Evolutionary conservation across 2,797 vertebrate genomes (phyloP).

Genomic region (Danio albolineatus): DNA sequence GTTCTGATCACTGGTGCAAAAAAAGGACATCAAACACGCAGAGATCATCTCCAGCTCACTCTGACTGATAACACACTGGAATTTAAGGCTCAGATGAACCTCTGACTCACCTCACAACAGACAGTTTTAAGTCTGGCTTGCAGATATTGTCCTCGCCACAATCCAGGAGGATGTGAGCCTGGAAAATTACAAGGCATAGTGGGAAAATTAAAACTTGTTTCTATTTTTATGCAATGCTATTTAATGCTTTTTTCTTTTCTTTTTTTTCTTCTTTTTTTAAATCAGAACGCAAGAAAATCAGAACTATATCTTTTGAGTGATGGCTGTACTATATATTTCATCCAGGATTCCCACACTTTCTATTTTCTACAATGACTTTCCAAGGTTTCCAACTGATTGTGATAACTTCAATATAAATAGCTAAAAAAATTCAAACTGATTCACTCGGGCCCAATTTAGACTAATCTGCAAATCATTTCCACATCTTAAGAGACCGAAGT

Average conservation of each 20-base stretch:
- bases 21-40: not conserved
- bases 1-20: slow-evolving; percentile 83
- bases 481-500: not conserved
- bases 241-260: not conserved
- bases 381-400: not conserved
- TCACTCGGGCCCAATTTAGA: not conserved
- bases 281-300: not conserved
- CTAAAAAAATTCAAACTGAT: not conserved
- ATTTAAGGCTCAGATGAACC: not conserved
- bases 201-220: not conserved
- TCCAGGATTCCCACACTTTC: not conserved
- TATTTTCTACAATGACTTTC: not conserved
- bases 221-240: not conserved
- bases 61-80: slow-evolving; percentile 1
- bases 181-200: slow-evolving; percentile 4
- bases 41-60: slow-evolving; percentile 13
- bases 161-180: slow-evolving; percentile 95
- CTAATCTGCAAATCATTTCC: not conserved
- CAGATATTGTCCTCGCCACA: slow-evolving; percentile 96
- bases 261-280: too few relatives aligned
- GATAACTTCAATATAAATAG: not conserved
- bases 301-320: not conserved
- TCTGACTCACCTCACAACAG: slow-evolving; percentile 82
- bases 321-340: not conserved
- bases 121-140: slow-evolving; percentile 88